These are phyloP conservation scores for Plebejus anna DNA, from an alignment of 2,888 invertebrate species.

Conservation along the genomic window DNA sequence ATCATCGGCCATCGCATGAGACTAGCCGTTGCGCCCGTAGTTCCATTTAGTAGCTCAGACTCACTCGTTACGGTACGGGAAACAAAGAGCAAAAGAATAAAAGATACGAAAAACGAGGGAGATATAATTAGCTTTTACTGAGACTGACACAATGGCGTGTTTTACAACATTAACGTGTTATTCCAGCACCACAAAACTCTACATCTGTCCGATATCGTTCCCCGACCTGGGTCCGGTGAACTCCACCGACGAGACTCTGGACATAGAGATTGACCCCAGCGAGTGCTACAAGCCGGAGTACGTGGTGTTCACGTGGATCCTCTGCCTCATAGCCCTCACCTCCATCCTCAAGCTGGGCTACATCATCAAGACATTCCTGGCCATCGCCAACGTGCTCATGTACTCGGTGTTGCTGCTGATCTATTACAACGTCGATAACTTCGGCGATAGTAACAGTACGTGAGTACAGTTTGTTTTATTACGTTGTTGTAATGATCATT, in stretches of 20 bases:
- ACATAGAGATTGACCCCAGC: neutral
- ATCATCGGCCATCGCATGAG: no score
- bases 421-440: conserved; percentile 78
- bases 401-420: conserved; percentile 86
- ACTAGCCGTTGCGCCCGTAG: no score
- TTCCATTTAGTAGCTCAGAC: no score
- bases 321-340: conserved; percentile 94
- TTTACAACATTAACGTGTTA: neutral
- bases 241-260: neutral
- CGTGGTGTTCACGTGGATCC: conserved; percentile 95
- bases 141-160: no score
- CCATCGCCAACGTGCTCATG: conserved; percentile 86
- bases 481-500: no score
- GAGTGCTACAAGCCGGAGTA: conserved; percentile 89
- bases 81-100: no score
- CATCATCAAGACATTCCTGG: conserved; percentile 89
- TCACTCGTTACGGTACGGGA: no score
- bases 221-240: conserved; percentile 31
- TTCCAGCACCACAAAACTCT: conserved; percentile 65
- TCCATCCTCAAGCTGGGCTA: conserved; percentile 95
- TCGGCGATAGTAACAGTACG: conserved; percentile 49
- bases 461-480: conserved; percentile 47
- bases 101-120: no score
- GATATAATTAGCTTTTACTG: no score
- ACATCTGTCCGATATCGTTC: conserved; percentile 55